These are phyloP conservation scores for Cyphomyrus plagiostoma DNA, from an alignment of 2,113 vertebrate genomes.

Conservation along the genomic window DNA sequence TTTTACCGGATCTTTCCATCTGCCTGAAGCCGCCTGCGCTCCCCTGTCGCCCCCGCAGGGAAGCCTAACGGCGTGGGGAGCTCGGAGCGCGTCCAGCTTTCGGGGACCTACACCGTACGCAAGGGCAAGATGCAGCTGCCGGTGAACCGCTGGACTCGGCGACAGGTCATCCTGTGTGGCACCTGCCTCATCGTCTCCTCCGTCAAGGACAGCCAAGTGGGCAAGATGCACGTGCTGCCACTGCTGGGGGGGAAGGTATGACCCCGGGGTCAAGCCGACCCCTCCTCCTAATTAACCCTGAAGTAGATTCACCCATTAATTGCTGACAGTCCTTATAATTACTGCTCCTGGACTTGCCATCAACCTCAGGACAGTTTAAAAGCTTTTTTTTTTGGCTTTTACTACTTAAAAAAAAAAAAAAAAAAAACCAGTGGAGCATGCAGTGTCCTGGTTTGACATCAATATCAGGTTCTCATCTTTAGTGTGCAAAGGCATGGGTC, in stretches of 20 bases:
- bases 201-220: conserved; percentile 86
- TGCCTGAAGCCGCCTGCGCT: not conserved
- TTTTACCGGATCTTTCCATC: not conserved
- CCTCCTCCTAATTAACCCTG: not conserved
- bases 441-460: not conserved
- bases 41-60: conserved; percentile 58
- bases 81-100: conserved; percentile 89
- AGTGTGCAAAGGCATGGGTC: not conserved
- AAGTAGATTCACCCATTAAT: not conserved
- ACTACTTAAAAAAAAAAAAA: not conserved
- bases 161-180: conserved; percentile 94
- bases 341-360: not conserved
- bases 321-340: not conserved
- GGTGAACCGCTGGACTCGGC: conserved; percentile 90
- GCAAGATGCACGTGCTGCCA: conserved; percentile 97
- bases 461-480: not conserved
- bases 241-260: conserved; percentile 94
- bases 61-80: conserved; percentile 81
- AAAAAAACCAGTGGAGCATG: not conserved
- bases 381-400: not conserved
- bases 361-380: not conserved
- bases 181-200: conserved; percentile 97
- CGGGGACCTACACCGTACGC: conserved; percentile 88
- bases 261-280: not conserved
- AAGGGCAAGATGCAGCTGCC: conserved; percentile 98